Percentiles rank a stretch among this genome's conserved stretches.
Conservation (phyloP, 2,113 vertebrate species). For the Motacilla tschutschensis region DNA sequence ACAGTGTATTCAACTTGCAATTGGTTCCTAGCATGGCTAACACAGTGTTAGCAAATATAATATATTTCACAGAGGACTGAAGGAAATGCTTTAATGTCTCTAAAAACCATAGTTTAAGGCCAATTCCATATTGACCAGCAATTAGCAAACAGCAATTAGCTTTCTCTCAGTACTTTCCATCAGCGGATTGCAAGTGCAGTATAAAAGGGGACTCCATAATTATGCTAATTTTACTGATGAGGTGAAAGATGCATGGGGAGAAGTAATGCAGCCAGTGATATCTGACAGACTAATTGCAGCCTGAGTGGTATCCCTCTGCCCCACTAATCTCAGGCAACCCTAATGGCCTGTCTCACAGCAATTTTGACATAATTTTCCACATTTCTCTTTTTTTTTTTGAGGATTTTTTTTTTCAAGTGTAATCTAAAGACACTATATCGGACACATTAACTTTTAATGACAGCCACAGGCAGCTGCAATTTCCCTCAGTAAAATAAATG, state of each 20-base stretch:
- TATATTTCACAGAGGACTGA: not conserved
- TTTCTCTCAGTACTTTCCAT: not conserved
- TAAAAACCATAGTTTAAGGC: not conserved
- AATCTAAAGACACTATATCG: not conserved
- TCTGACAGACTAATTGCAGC: not conserved
- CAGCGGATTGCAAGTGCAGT: not conserved
- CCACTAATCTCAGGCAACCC: not conserved
- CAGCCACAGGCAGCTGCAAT: not conserved
- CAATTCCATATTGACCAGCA: not conserved
- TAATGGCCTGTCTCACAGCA: not conserved
- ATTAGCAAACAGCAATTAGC: not conserved
- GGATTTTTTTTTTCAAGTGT: not conserved
- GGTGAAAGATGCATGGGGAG: not conserved
- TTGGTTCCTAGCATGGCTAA: not conserved
- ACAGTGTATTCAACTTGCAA: not conserved
- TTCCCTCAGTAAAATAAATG: constrained; percentile 25
- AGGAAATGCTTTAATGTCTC: not conserved
- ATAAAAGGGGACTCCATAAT: not conserved
- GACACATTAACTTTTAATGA: not conserved
- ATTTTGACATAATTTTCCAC: not conserved
- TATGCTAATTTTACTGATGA: constrained; percentile 2
- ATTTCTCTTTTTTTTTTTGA: not conserved
- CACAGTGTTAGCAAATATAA: not conserved
- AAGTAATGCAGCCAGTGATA: not conserved
- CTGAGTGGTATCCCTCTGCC: not conserved